phyloP scores from a whole-genome alignment of 1,140 invertebrate species.

The Brachionus plicatilis region DNA sequence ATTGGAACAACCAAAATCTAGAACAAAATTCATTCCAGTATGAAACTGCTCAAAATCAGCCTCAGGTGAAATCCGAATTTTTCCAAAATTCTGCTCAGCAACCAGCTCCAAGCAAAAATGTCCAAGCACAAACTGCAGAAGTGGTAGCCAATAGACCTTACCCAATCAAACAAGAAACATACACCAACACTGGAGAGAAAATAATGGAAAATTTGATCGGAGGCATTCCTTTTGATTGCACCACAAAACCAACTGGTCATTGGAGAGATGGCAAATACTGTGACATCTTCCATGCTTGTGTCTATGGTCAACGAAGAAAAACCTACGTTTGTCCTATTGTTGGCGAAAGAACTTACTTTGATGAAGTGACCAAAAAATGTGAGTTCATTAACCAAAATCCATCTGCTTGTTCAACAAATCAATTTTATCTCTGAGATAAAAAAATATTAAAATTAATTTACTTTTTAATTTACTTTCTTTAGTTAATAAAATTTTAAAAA shows the following conservation, averaged over 20 bases:
- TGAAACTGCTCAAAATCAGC: neutral
- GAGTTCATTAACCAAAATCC: conserved; percentile 26
- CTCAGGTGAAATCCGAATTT: neutral
- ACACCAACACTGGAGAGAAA: conserved; percentile 20
- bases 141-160: neutral
- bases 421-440: neutral
- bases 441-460: neutral
- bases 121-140: neutral
- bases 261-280: conserved; percentile 24
- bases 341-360: conserved; percentile 40
- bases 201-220: conserved; percentile 36
- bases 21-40: neutral
- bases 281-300: conserved; percentile 39
- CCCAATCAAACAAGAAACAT: neutral
- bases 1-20: conserved; percentile 13
- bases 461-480: neutral
- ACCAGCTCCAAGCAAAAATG: neutral
- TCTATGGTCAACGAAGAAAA: conserved; percentile 16
- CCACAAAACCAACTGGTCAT: conserved; percentile 8
- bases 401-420: neutral
- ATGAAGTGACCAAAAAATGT: conserved; percentile 6
- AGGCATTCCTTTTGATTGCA: conserved; percentile 38
- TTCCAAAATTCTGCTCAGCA: neutral
- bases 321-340: conserved; percentile 2
- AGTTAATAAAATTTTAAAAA: neutral